Evolutionary conservation across 2,797 vertebrate species (phyloP), one percentile per base, ranked within the genome.

Genomic region (Danio tinwini): DNA sequence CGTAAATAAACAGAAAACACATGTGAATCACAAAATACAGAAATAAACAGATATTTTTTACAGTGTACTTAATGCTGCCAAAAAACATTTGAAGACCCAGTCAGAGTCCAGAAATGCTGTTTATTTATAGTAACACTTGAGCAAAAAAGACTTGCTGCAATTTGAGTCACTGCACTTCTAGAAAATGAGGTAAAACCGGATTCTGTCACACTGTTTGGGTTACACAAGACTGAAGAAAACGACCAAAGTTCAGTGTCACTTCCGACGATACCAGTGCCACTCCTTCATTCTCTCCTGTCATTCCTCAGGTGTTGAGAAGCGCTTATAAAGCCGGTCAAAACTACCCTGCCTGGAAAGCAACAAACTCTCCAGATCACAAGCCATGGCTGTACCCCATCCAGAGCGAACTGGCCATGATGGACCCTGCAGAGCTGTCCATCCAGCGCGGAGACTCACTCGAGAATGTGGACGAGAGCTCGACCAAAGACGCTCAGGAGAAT

Each of bases 371-470:
- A 0, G 74, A 86, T 56, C 11, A 78, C 9, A 95, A 96, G 81
- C 93, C 94, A 0, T 95, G 95, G 95, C 63, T 94, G 10, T 79
- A 90, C 82, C 94, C 95, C 0, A 90, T 93, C 75, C 95, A 95
- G 90, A 94, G 44, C 85, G 81, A 63, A 3, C 90, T 96, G 19
- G 84, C 92, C 37, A 85, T 79, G 68, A 93, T 95, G 90, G 88
- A 92, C 53, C 86, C 94, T 0, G 47, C 87, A 0, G 88, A 92
- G 21, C 88, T 96, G 78, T 87, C 84, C 0, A 86, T 95, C 62
- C 95, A 96, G 89, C 89, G 87, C 1, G 90, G 87, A 1, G 92
- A 93, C 86, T 95, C 94, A 0, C 89, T 92, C 2, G 94, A 94
- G 80, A 94, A 95, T 11, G 81, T 95, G 63, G 92, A 95, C 0